Evolutionary conservation across 1,140 invertebrate species (phyloP), one percentile per base, ranked within the genome.

Genomic region (Lordiphosa stackelbergi): DNA sequence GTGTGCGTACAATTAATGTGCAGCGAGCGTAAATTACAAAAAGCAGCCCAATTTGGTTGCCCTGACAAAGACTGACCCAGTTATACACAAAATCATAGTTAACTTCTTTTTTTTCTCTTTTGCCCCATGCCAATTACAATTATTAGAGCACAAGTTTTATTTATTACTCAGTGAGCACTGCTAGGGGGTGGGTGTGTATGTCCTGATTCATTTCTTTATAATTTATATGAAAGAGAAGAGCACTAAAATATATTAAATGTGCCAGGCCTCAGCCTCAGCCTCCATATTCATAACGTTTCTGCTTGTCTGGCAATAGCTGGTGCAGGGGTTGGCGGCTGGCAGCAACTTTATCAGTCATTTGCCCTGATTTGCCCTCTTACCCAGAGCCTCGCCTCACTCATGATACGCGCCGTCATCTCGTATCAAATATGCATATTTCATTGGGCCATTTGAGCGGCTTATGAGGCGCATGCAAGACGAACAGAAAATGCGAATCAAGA

Each of bases 341-440:
- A 40, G 19, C 54, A 24, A 34, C 52, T 34, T 40, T 31, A 38
- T 24, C 41, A 53, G 40, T 40, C 16, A 36, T 47, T 37, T 47
- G 24, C 13, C 36, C 48, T 37, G 36, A 24, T 40, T 43, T 16
- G 13, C 19, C 48, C 51, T 24, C 16, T 16, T 24, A 28, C 24
- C 19, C 52, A 47, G 5, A 3, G 19, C n/a, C 4, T 3, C 31
- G 1, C 8, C 35, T 13, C 24, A 22, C 41, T 46, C 41, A 37
- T 53, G 46, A 42, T 36, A 43, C 47, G 74, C 45, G 73, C 73
- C 66, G 66, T 70, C 72, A 66, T 58, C 56, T 65, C 56, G 36
- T 53, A 79, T 83, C 55, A 84, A 84, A 83, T 81, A 72, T 81
- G 75, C 75, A 81, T 77, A 81, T 84, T 83, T 81, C 71, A 81